Evolutionary conservation across 2,888 invertebrate genomes (phyloP).

Genomic region (Ophonus ardosiacus): DNA sequence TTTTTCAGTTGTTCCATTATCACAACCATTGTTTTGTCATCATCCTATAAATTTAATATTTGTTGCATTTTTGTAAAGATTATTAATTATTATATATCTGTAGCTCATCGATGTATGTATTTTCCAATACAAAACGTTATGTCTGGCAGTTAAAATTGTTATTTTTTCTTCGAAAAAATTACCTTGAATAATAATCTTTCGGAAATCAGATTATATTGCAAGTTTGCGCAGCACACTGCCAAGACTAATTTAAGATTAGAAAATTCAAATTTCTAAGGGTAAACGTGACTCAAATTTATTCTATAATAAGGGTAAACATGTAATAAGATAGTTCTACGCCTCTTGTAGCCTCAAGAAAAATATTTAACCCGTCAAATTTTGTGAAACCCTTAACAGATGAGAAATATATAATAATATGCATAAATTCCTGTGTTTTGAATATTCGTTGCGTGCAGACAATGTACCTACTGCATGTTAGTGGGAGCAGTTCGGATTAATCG

Average conservation of each 20-base stretch:
- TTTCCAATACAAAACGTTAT: too few relatives aligned
- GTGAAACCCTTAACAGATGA: not conserved
- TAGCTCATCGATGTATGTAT: too few relatives aligned
- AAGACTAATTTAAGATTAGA: not conserved
- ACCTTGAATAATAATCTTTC: too few relatives aligned
- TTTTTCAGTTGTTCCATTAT: too few relatives aligned
- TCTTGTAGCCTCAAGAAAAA: constrained; percentile 1
- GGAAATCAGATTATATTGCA: too few relatives aligned
- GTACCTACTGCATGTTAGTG: not conserved
- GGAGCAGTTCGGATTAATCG: constrained; percentile 48
- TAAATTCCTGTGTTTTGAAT: constrained; percentile 30
- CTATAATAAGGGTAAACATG: constrained; percentile 2
- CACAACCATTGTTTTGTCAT: too few relatives aligned
- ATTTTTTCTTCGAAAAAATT: too few relatives aligned
- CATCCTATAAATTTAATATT: too few relatives aligned
- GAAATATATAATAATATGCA: constrained; percentile 47
- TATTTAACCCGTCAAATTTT: constrained; percentile 30
- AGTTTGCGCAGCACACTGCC: not conserved
- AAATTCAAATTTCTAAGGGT: not conserved
- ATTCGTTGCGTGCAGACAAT: constrained; percentile 40
- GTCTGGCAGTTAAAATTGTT: too few relatives aligned
- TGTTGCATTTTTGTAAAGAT: too few relatives aligned
- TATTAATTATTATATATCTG: too few relatives aligned
- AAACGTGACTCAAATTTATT: not conserved
- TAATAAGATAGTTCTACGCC: constrained; percentile 3